These are phyloP conservation scores for Hydractinia echinata DNA, from an alignment of 30 jellyfish, hydroid and myxozoan species.

Conservation along the genomic window DNA sequence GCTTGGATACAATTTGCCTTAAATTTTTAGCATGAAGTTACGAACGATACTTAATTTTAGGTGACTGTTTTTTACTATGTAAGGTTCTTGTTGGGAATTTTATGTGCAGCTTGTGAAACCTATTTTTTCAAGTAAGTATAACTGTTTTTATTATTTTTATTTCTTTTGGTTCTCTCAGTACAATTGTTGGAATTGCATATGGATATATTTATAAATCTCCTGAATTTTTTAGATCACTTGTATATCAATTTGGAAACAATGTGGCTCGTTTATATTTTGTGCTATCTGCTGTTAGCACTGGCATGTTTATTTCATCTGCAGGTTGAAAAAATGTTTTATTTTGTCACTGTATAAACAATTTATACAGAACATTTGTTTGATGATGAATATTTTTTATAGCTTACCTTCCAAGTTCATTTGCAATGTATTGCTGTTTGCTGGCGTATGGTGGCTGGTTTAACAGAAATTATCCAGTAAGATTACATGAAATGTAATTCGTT, in stretches of 20 bases:
- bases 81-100: slow-evolving; percentile 74
- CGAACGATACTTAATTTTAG: slow-evolving; percentile 23
- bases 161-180: too few species aligned
- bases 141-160: not conserved
- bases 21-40: too few species aligned
- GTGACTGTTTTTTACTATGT: slow-evolving; percentile 80
- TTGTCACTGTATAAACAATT: not conserved
- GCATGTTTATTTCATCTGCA: slow-evolving; percentile 93
- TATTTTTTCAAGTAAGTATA: slow-evolving; percentile 77
- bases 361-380: not conserved
- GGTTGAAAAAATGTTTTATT: slow-evolving; percentile 26
- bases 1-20: not conserved
- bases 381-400: slow-evolving; percentile 35
- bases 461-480: slow-evolving; percentile 64
- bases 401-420: slow-evolving; percentile 91
- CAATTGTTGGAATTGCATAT: too few species aligned
- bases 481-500: not conserved
- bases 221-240: slow-evolving; percentile 32
- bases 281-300: slow-evolving; percentile 73
- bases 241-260: slow-evolving; percentile 80
- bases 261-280: slow-evolving; percentile 84
- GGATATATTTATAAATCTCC: not conserved
- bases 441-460: slow-evolving; percentile 97
- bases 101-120: slow-evolving; percentile 93
- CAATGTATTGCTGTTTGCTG: slow-evolving; percentile 76